Conservation (phyloP, 2,888 invertebrate genomes). For the Drosophila antonietae region DNA sequence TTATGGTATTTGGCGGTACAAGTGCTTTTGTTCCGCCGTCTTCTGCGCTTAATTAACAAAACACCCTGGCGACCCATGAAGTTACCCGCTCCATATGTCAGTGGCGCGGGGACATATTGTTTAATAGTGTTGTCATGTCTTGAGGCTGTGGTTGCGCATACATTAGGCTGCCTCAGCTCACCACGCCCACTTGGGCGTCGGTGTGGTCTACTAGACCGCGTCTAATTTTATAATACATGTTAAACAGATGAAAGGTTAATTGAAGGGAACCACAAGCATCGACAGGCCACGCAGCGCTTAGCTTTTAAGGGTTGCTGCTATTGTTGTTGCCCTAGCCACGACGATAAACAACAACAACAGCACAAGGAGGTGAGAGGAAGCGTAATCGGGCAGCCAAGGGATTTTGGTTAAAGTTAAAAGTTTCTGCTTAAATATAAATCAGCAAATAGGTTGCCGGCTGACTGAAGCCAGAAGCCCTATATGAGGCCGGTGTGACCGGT, state of each 20-base stretch:
- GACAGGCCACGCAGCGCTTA: conserved; percentile 68
- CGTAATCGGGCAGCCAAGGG: conserved; percentile 46
- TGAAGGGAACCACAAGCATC: conserved; percentile 77
- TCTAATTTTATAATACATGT: conserved; percentile 80
- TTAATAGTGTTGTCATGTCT: conserved; percentile 79
- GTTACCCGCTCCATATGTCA: conserved; percentile 24
- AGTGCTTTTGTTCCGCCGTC: conserved; percentile 12
- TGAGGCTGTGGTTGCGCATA: conserved; percentile 75
- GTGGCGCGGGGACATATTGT: conserved; percentile 60
- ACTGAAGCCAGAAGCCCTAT: conserved; percentile 49
- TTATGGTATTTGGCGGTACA: conserved; percentile 5
- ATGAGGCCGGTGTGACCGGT: conserved; percentile 14
- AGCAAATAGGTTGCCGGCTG: conserved; percentile 66
- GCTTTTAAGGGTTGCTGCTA: conserved; percentile 72
- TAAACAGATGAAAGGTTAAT: conserved; percentile 79
- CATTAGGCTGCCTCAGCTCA: conserved; percentile 57
- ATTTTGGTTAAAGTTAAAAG: conserved; percentile 78
- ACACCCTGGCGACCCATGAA: conserved; percentile 34
- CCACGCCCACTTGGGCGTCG: conserved; percentile 38
- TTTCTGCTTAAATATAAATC: conserved; percentile 79
- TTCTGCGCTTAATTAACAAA: conserved; percentile 57
- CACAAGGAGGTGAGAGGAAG: conserved; percentile 10
- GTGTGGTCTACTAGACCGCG: conserved; percentile 70
- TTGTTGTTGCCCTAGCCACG: conserved; percentile 50
- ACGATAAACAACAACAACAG: conserved; percentile 30